Base-by-base conservation (phyloP, 2,113 vertebrate genomes). In the Miniopterus natalensis region DNA sequence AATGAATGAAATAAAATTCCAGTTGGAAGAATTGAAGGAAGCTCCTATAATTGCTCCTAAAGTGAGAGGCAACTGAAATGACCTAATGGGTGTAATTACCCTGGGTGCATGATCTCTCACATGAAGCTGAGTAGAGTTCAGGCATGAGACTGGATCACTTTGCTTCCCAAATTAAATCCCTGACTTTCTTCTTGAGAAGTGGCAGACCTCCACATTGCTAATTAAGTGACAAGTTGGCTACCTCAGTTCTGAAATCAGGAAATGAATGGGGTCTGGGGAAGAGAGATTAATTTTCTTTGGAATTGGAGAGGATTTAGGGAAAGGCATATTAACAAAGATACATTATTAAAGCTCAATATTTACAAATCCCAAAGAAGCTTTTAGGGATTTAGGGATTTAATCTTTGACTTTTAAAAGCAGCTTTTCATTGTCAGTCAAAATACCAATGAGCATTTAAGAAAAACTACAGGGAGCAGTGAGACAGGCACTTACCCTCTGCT, bases 291-390 rank as follows among this genome's bases (percentile, higher is more conserved):
- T 93, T 90, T 97, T 97, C 95, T 97, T 94, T 90, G 90, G 66
- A 87, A 40, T 90, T 92, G 31, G 63, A 90, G 90, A 94, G 57
- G 92, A 95, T 92, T 96, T 93, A 68, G 78, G 84, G 55, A 94
- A 94, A 57, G 51, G 59, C 88, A 91, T 92, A 96, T 92, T 97
- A 96, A 96, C 90, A 97, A 95, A 96, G 92, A 95, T 97, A 97
- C 68, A 88, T 90, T 97, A 95, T 97, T 95, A 95, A 95, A 97
- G 51, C 42, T 93, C 73, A 95, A 59, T 93, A 96, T 97, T 96
- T 95, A 95, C 73, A 96, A 92, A 97, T 97, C 96, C 95, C 88
- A 97, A 95, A 96, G 95, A 92, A 96, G 95, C 93, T 96, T 97
- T 96, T 89, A 96, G 86, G 65, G 93, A 91, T 88, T 97, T 96